Evolutionary conservation across 2,113 vertebrate genomes (phyloP).

Genomic region (Ranitomeya variabilis): DNA sequence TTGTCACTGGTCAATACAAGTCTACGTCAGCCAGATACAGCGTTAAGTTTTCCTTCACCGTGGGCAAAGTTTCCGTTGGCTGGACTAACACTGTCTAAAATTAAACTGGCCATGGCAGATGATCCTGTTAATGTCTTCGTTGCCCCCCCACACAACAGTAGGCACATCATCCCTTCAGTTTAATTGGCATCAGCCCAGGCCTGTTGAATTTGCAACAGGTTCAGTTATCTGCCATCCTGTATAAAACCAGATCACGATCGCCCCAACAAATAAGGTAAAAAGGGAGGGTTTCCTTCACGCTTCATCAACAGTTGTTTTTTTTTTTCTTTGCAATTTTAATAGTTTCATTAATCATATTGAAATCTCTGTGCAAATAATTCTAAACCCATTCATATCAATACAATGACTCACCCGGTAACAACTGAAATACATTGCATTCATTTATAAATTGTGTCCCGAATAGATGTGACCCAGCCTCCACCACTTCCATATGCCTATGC

Average conservation of each 20-base stretch:
- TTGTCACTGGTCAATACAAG: no score
- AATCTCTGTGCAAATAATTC: slow-evolving; percentile 62
- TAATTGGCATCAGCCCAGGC: not conserved
- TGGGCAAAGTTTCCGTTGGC: no score
- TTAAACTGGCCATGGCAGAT: not conserved
- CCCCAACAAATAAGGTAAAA: slow-evolving; percentile 5
- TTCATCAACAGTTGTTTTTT: slow-evolving; percentile 55
- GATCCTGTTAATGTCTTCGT: not conserved
- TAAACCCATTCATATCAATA: slow-evolving; percentile 60
- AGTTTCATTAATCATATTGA: slow-evolving; percentile 68
- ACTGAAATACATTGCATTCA: slow-evolving; percentile 69
- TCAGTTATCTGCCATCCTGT: not conserved
- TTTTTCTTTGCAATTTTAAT: slow-evolving; percentile 58
- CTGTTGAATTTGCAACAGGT: not conserved
- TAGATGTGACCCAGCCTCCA: slow-evolving; percentile 64
- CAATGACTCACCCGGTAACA: slow-evolving; percentile 68
- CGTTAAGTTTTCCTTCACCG: no score
- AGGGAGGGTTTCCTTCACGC: slow-evolving; percentile 29
- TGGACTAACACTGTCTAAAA: no score
- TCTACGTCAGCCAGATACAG: no score
- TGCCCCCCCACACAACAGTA: not conserved
- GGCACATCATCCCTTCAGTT: not conserved
- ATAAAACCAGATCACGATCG: slow-evolving; percentile 26
- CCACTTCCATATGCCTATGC: slow-evolving; percentile 49
- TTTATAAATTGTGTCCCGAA: slow-evolving; percentile 65